Percentiles rank a stretch among this genome's conserved stretches.
Conservation (phyloP, 2,113 vertebrate species). For the Pluvianellus socialis region DNA sequence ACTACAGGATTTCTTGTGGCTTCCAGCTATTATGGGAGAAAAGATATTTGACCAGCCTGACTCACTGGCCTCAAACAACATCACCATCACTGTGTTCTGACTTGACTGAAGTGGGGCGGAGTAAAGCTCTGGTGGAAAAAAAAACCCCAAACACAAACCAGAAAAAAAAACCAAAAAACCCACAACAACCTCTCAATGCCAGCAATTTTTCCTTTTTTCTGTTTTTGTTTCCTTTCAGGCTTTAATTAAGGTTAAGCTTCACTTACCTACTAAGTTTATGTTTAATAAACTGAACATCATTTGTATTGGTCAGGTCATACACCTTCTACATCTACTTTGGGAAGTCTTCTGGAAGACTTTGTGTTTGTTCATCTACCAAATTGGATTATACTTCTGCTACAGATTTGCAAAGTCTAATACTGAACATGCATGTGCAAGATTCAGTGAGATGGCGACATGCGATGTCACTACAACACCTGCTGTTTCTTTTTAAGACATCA, state of each 20-base stretch:
- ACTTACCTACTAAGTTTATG: background rate
- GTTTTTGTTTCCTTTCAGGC: background rate
- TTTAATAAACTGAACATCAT: background rate
- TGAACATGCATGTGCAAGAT: background rate
- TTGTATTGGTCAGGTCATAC: background rate
- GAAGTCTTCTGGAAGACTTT: background rate
- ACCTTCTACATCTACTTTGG: background rate
- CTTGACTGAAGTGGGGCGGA: background rate
- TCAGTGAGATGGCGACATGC: background rate
- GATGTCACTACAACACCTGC: background rate
- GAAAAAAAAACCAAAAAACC: background rate
- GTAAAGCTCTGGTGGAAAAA: background rate
- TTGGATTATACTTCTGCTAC: background rate
- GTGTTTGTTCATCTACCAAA: background rate
- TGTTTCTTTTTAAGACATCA: background rate
- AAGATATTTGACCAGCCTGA: background rate
- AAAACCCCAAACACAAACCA: background rate
- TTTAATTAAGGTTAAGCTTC: background rate
- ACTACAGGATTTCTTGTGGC: slow-evolving; percentile 2
- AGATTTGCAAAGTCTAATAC: background rate
- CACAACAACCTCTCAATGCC: background rate
- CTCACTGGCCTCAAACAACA: background rate
- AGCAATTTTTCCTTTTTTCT: background rate
- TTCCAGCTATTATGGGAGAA: background rate
- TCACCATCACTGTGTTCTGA: background rate